Percentiles rank a stretch among this genome's conserved stretches.
Evolutionary conservation across 2,113 vertebrate genomes (phyloP).

Genomic region (Abramis brama): DNA sequence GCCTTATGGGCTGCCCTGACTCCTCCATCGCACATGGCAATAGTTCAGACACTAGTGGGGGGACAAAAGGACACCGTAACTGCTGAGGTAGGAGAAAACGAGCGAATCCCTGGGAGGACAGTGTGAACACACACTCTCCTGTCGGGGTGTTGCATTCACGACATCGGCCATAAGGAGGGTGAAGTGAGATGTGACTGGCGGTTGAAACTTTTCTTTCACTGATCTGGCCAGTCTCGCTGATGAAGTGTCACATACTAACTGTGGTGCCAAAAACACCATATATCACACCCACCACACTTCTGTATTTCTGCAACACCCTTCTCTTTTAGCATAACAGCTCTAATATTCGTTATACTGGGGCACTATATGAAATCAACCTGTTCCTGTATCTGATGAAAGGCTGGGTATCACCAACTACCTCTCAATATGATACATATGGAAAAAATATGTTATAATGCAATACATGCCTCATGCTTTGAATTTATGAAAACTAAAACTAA

Average conservation of each 20-base stretch:
- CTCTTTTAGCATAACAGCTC: neutral
- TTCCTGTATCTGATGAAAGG: neutral
- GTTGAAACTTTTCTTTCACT: conserved; percentile 36
- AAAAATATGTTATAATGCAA: neutral
- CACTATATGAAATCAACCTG: neutral
- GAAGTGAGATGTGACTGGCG: conserved; percentile 37
- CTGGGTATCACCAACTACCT: neutral
- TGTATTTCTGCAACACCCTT: conserved; percentile 31
- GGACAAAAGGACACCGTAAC: conserved; percentile 45
- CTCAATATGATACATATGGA: neutral
- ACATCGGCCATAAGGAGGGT: conserved; percentile 23
- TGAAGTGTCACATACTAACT: conserved; percentile 30
- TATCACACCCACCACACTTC: conserved; percentile 49
- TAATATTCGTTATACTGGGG: neutral
- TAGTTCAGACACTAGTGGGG: conserved; percentile 48
- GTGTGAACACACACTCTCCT: conserved; percentile 31
- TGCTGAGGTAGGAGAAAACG: conserved; percentile 47
- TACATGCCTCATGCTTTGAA: neutral
- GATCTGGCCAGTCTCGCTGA: conserved; percentile 50
- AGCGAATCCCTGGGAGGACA: conserved; percentile 31
- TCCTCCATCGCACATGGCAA: conserved; percentile 26
- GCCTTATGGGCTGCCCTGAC: conserved; percentile 41
- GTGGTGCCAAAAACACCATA: conserved; percentile 13
- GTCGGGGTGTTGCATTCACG: neutral
- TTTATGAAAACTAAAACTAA: neutral